Base-by-base conservation (phyloP, 64 coral and sea anemone genomes). In the Cladopsammia gracilis region DNA sequence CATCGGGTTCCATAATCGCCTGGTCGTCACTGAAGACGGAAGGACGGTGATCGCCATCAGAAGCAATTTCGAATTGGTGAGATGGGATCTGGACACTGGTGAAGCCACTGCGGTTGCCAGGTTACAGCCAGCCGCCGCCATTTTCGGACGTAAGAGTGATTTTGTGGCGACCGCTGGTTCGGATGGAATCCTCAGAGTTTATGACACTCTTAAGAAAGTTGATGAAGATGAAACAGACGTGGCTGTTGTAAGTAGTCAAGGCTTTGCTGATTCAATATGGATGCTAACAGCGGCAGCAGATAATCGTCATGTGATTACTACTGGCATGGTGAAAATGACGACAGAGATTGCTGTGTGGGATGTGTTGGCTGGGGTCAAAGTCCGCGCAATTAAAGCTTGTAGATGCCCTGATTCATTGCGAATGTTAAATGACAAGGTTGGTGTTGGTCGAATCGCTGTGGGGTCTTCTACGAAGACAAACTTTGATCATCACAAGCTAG, bases 401-500 rank as follows among this genome's bases (percentile, higher is more conserved):
- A 78, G 51, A 19, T 66, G 26, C 16, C 88, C 88, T 14, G 50
- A 76, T 10, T 47, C 75, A 49, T 25, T 90, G 75, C 88, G 75
- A 59, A 90, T 90, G 88, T 12, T 72, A 42, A 79, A 48, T 25
- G 46, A 66, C 18, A 77, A 72, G 69, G 51, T 72, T 62, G 88
- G 71, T 4, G 88, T 90, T 22, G 88, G 88, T 23, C n/a, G 61
- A 26, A 78, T 90, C 6, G 80, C 80, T 49, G 80, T 84, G 15
- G 80, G 80, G 20, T 26, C 46, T 20, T 10, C 47, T 79, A 96
- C 71, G 42, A 96, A 79, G 79, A 93, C 23, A 73, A 94, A 24
- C 82, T 82, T 49, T 58, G 64, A 81, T 76, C 92, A 99, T 50
- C 96, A 94, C 49, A 96, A 91, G 58, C 47, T 99, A 8, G 58